Percentiles rank a stretch among this genome's conserved stretches.
phyloP scores from a whole-genome alignment of 2,113 vertebrate genomes.

The Sturnus vulgaris region DNA sequence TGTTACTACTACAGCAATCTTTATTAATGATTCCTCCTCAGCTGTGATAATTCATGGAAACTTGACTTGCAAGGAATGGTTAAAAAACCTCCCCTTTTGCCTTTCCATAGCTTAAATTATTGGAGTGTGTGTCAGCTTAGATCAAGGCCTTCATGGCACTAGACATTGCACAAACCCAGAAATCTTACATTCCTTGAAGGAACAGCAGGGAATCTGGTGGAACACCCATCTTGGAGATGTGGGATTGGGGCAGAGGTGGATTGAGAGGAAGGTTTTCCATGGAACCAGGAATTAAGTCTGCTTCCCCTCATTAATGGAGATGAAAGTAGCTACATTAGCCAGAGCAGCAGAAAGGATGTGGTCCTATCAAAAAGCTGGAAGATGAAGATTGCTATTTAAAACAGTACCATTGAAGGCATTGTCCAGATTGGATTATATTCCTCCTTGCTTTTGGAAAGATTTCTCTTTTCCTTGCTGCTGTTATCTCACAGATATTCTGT shows the following conservation, averaged over 20 bases:
- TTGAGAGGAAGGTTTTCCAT: neutral
- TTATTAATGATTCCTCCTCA: neutral
- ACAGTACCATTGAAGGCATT: neutral
- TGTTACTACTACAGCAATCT: neutral
- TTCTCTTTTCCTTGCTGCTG: neutral
- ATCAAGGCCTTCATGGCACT: neutral
- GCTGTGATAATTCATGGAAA: neutral
- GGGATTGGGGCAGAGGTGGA: neutral
- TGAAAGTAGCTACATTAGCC: neutral
- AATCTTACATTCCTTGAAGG: neutral
- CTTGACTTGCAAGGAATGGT: neutral
- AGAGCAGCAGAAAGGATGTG: neutral
- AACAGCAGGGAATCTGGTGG: neutral
- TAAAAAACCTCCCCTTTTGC: neutral
- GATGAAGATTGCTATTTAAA: neutral
- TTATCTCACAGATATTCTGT: neutral
- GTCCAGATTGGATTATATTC: neutral
- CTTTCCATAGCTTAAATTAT: neutral
- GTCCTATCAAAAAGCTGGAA: neutral
- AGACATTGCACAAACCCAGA: neutral
- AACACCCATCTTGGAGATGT: neutral
- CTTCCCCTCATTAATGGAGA: neutral
- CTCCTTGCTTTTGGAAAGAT: neutral
- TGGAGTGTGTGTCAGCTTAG: neutral
- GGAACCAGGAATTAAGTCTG: neutral